Base-by-base conservation (phyloP, 2,888 invertebrate genomes). In the Hyposoter didymator region DNA sequence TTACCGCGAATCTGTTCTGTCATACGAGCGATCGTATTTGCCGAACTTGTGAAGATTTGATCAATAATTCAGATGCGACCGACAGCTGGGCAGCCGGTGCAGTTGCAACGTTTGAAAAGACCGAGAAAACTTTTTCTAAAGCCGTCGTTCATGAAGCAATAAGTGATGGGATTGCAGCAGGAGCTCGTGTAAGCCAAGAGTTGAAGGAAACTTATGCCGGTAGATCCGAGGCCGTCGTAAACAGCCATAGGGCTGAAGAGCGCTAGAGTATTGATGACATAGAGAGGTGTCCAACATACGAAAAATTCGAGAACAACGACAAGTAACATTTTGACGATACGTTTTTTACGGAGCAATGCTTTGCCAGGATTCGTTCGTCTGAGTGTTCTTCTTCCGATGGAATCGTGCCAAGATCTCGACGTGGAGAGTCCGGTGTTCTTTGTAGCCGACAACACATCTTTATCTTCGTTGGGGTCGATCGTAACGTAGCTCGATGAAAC, bases 301-400 rank as follows among this genome's bases (percentile, higher is more conserved):
- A 98, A 98, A 93, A 98, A 98, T 92, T 98, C 98, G 69, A 97
- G 94, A 4, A 98, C 98, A 14, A 98, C 96, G 6, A 98, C 98
- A 90, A 98, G 97, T 55, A 98, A 95, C 98, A 98, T 98, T 89
- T 97, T 95, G 85, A 97, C 73, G 12, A 85, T 83, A 32, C 83
- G 83, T 43, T 85, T 85, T 67, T 85, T 85, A 49, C 83, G 75
- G 1, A 70, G 28, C 35, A 85, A 45, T 0, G 85, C 79, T 76
- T 35, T 72, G 17, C 83, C 85, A n/a, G 85, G 85, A 78, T 85
- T 83, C 22, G 80, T 80, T 10, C 85, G 85, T 76, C 85, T 76
- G 10, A 83, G 76, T 12, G 83, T 83, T 55, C 73, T 79, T 64
- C 76, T 72, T 39, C 73, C 76, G 17, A 76, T 80, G 35, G 85